phyloP scores from a whole-genome alignment of 2,888 invertebrate genomes.

The Syritta pipiens region DNA sequence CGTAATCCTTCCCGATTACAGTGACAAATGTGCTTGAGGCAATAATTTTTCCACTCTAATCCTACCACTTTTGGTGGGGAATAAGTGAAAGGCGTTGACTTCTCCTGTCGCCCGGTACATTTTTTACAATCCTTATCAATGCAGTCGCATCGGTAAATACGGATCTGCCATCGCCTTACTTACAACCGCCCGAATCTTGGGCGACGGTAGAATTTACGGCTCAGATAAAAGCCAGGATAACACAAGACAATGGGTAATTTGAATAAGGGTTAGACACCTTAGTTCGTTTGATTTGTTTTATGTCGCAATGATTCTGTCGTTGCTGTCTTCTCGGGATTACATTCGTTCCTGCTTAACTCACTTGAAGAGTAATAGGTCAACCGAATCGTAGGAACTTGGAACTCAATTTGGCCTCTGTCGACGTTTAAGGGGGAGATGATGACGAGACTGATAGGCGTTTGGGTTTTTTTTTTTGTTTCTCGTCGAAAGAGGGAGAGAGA shows the following conservation, averaged over 20 bases:
- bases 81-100: conserved; percentile 2
- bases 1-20: conserved; percentile 29
- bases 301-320: conserved; percentile 11
- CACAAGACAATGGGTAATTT: conserved; percentile 27
- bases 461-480: no score
- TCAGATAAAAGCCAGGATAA: conserved; percentile 24
- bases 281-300: conserved; percentile 20
- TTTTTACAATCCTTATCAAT: conserved; percentile 31
- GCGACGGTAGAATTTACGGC: conserved; percentile 5
- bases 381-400: conserved; percentile 7
- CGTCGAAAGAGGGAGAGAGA: no score
- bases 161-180: neutral
- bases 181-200: no score
- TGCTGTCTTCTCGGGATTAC: neutral
- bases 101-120: conserved; percentile 9
- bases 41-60: conserved; percentile 32
- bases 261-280: conserved; percentile 45
- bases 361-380: conserved; percentile 5
- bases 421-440: neutral
- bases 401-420: conserved; percentile 1
- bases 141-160: conserved; percentile 20
- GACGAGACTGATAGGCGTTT: no score
- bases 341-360: conserved; percentile 7
- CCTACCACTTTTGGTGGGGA: conserved; percentile 2
- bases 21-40: conserved; percentile 12